Evolutionary conservation across 2,888 invertebrate genomes (phyloP), one percentile per base, ranked within the genome.

Genomic region (Theodoxus fluviatilis): DNA sequence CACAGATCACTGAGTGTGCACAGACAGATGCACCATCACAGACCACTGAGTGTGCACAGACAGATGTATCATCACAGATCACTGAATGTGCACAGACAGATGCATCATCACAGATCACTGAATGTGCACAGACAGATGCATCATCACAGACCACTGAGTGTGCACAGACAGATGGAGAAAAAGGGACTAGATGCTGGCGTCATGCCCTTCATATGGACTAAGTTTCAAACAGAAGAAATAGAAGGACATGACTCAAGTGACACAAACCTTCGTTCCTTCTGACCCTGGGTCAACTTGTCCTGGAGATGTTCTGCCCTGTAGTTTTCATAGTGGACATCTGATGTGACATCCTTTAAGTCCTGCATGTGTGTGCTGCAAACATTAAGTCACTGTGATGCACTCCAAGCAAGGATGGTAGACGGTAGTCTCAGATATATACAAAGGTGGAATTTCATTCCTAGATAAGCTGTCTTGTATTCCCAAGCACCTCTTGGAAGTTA

Each of bases 231-330:
- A n/a, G n/a, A 9, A 7, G 9, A 28, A n/a, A 67, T 7, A 57
- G 37, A 68, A 22, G 37, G 31, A 25, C 25, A 31, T 31, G 22
- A 47, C 25, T 18, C 18, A 18, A 0, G 7, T 37, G 31, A 33
- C 15, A 75, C 76, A 70, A 75, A 83, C 83, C 72, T 80, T 67
- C 83, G 73, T 33, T 82, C 81, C 66, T 71, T 78, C 38, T 77
- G 76, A 31, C 74, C 72, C 15, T 73, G 78, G 7, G 75, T 77
- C 75, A 85, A 80, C 70, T 85, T 82, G 70, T 83, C 80, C 25
- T 96, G 94, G 84, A 97, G 95, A 88, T 96, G 95, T 87, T 95
- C 94, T 28, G 96, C 95, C 74, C 96, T 90, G 89, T 95, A 97
- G 74, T 87, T 88, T 76, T 89, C 89, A 75, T 89, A 89, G 75